Evolutionary conservation across 2,797 vertebrate species (phyloP).

Genomic region (Urophycis tenuis): DNA sequence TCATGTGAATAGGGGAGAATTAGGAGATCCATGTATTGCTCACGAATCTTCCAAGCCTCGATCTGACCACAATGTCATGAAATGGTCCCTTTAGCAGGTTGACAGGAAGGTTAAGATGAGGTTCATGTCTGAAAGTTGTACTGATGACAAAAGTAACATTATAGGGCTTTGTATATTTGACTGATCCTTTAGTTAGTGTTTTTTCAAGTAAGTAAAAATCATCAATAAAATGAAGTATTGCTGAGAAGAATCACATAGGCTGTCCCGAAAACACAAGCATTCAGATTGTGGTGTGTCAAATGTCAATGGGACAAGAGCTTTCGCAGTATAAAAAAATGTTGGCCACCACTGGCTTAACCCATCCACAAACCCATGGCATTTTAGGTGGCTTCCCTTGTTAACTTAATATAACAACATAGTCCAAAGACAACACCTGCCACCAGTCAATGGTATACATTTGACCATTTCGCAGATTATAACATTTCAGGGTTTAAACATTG

Average conservation of each 20-base stretch:
- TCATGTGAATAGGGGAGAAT: background rate
- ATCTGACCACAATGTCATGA: too few relatives aligned
- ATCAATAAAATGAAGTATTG: background rate
- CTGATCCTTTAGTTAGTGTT: background rate
- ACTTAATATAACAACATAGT: too few relatives aligned
- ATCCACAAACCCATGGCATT: background rate
- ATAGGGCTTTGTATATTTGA: background rate
- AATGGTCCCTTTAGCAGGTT: background rate
- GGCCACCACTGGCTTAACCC: background rate
- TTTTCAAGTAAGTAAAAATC: background rate
- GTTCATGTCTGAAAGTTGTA: background rate
- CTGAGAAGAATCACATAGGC: background rate
- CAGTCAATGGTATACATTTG: too few relatives aligned
- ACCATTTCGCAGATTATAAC: too few relatives aligned
- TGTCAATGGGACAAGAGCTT: too few relatives aligned
- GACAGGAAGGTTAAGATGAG: background rate
- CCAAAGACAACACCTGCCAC: too few relatives aligned
- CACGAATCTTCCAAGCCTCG: too few relatives aligned
- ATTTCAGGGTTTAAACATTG: too few relatives aligned
- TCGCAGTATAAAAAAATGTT: background rate
- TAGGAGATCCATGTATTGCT: too few relatives aligned
- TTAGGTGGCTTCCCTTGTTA: too few relatives aligned
- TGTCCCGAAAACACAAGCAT: background rate
- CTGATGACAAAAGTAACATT: background rate
- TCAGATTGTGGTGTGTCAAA: background rate